Percentiles rank a stretch among this genome's conserved stretches.
Evolutionary conservation across 35 echinoderm and acorn worm genomes (phyloP).

Genomic region (Stichopus chloronotus): DNA sequence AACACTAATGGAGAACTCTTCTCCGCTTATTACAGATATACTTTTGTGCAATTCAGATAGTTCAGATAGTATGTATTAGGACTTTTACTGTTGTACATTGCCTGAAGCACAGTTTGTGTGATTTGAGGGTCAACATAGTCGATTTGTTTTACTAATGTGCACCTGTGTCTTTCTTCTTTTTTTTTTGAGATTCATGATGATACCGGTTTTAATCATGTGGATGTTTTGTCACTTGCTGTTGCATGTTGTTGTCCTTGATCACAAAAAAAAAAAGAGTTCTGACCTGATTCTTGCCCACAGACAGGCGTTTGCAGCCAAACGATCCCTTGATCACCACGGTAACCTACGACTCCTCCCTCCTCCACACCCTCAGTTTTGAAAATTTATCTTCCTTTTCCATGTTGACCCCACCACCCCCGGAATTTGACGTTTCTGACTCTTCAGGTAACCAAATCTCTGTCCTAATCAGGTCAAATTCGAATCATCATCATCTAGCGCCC

Average conservation of each 20-base stretch:
- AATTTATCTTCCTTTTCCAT: constrained; percentile 16
- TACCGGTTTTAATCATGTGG: too few relatives aligned
- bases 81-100: too few relatives aligned
- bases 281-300: neutral
- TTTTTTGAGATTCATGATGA: neutral
- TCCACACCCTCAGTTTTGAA: constrained; percentile 56
- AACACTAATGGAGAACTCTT: too few relatives aligned
- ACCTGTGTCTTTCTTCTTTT: neutral
- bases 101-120: too few relatives aligned
- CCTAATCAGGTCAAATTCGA: too few relatives aligned
- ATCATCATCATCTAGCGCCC: too few relatives aligned
- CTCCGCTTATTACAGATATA: too few relatives aligned
- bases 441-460: constrained; percentile 5
- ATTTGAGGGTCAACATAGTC: too few relatives aligned
- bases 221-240: neutral
- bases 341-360: constrained; percentile 63
- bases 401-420: constrained; percentile 19
- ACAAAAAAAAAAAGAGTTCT: neutral
- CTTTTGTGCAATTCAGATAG: too few relatives aligned
- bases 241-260: neutral
- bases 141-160: too few relatives aligned
- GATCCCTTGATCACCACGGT: constrained; percentile 54
- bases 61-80: too few relatives aligned
- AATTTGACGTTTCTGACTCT: constrained; percentile 11
- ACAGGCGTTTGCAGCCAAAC: neutral